Conservation (phyloP, 2,888 invertebrate genomes). For the Drosophila stalkeri region DNA sequence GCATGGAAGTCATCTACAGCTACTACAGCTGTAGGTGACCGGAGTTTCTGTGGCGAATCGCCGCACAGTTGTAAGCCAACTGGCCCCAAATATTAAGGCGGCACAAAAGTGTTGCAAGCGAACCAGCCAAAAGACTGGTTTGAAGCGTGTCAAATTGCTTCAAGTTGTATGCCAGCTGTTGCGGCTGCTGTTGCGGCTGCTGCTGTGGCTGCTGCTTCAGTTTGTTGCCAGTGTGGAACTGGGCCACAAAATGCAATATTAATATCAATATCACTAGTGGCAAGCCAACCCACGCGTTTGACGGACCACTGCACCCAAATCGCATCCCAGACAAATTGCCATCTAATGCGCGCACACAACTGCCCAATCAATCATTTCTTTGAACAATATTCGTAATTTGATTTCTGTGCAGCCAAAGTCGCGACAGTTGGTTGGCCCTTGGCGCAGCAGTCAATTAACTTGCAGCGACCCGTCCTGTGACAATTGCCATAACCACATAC, state of each 20-base stretch:
- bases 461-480: constrained; percentile 40
- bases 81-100: constrained; percentile 42
- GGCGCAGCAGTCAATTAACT: constrained; percentile 54
- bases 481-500: constrained; percentile 47
- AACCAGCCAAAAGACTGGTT: constrained; percentile 60
- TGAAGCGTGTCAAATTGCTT: constrained; percentile 69
- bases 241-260: constrained; percentile 53
- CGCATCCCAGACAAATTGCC: constrained; percentile 60
- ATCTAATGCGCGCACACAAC: constrained; percentile 32
- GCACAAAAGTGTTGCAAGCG: constrained; percentile 70
- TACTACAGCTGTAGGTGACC: constrained; percentile 4
- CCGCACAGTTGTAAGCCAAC: constrained; percentile 37
- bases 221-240: constrained; percentile 35
- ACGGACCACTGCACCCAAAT: constrained; percentile 61
- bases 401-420: constrained; percentile 44
- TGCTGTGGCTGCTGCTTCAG: constrained; percentile 9
- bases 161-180: constrained; percentile 50
- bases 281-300: constrained; percentile 37
- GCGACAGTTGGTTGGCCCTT: constrained; percentile 47
- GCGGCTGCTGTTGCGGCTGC: constrained; percentile 11
- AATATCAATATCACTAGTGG: constrained; percentile 58
- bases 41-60: constrained; percentile 61
- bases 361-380: constrained; percentile 67
- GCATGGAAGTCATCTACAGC: constrained; percentile 4
- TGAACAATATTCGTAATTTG: constrained; percentile 52